Base-by-base conservation (phyloP, 1,140 invertebrate species). In the Caenorhabditis tropicalis region DNA sequence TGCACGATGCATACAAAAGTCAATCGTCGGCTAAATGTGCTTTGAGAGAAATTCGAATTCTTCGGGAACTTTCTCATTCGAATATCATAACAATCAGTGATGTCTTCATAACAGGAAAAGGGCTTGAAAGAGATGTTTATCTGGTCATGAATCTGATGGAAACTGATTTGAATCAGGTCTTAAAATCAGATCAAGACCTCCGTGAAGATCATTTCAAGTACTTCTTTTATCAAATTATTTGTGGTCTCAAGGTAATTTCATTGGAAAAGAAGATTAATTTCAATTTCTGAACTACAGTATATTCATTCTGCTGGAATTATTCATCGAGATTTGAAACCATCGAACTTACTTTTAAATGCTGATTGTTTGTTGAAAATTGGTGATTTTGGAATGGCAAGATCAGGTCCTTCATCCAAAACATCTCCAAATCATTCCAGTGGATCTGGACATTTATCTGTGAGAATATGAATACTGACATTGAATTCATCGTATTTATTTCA, bases 81-180 rank as follows among this genome's bases (percentile, higher is more conserved):
- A 93, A 93, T 83, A 92, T 93, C 48, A 92, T 93, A 29, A 86
- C 88, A 9, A 91, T 93, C 19, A 51, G 89, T 53, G 92, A 93
- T 70, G 92, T 93, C 65, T 90, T 90, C 60, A 88, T 87, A 9
- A 70, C 79, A 5, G 87, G 74, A 31, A 82, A 83, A 10, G 16
- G 49, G 1, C 39, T 83, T 16, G 88, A 89, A 19, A 84, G 92
- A 15, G 92, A 93, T 85, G 90, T 93, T 51, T 93, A 93, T 89
- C 89, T 93, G 70, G 92, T 93, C 9, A 91, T 93, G 89, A 92
- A 93, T 82, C 87, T 93, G 7, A 93, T 93, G 92, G 92, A 93
- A 85, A 92, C 92, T 79, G 92, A 92, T 86, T 87, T 93, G 2
- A 92, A 93, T 86, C 89, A 91, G 36, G 92, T 93, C 60, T 92